Evolutionary conservation across 2,797 vertebrate genomes (phyloP), one percentile per base, ranked within the genome.

Genomic region (Chromobotia macracanthus): DNA sequence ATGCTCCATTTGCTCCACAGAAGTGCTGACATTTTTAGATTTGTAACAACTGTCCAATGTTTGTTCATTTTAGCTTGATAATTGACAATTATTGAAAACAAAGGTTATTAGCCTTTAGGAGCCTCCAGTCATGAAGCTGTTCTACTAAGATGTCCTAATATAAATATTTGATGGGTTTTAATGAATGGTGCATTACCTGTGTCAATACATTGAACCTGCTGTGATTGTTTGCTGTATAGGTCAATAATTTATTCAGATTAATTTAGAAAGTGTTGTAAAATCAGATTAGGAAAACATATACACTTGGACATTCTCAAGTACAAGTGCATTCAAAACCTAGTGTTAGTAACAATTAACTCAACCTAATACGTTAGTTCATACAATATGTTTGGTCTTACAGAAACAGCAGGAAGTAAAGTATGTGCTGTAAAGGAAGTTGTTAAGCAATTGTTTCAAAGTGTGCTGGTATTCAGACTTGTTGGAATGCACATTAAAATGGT

Each of bases 251-350:
- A 58, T 63, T 63, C 8, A 64, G 18, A 31, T 64, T 64, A 1
- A 23, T 58, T 56, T 23, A 16, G 12, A 64, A 35, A 15, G 5
- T 35, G 53, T 48, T 58, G 10, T 46, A 50, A 61, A 70, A 50
- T 50, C 13, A 23, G 18, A 63, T 63, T 5, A 23, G 46, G 66
- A 69, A 88, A 79, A 87, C 88, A 88, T 86, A 84, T 90, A 88
- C 64, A 81, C 88, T 86, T 70, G 48, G 89, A 92, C 91, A 93
- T 92, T 92, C 91, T 90, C 90, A 89, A 89, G 89, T 89, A 87
- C 90, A 92, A 93, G 91, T 93, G 93, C 91, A 92, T 92, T 92
- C 92, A 89, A 89, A 91, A 88, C 88, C 88, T 91, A 87, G 91
- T 80, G 86, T 91, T 85, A 89, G 87, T 87, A 86, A 87, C 87